Evolutionary conservation across 2,888 invertebrate genomes (phyloP), one percentile per base, ranked within the genome.

Genomic region (Cheilosia scutellata): DNA sequence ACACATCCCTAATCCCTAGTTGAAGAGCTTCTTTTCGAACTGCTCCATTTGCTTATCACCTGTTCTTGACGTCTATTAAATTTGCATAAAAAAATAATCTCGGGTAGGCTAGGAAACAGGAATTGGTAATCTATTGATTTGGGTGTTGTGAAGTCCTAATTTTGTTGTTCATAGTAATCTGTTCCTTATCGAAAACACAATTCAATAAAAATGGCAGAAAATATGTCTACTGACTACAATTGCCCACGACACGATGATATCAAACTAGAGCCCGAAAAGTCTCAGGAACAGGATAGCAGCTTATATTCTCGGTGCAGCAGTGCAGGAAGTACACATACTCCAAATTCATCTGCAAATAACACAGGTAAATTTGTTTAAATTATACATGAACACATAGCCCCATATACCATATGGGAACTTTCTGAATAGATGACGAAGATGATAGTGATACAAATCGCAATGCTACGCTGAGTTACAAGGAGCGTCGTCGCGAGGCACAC

Each of bases 401-500:
- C 87, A 68, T 79, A 68, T 76, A 70, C 47, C 27, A 58, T 37
- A 57, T 58, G 70, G 77, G 92, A 11, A 89, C 11, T 31, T 44
- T 31, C 16, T 5, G 11, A n/a, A 5, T 29, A 94, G 94, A 94
- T 89, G 94, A 94, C 89, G 95, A 95, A 91, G 95, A 95, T 90
- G 94, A 94, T 87, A 94, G 94, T 88, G 94, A 94, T 55, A 94
- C 94, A 93, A 89, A 93, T 70, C 88, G 90, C 40, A 89, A 60
- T 62, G 87, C 94, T 0, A 82, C 96, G 2, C 93, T 97, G 78
- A 97, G 96, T 90, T 98, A 98, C 92, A 98, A 98, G 91, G 98
- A 99, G 90, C 94, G 98, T 44, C 94, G 98, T 71, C 94, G 98
- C 86, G 98, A 98, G 92, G 98, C 98, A 5, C 98, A 98, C 91